A percentile compares a stretch with the other conserved stretches of the same genome.
phyloP scores from a whole-genome alignment of 2,888 invertebrate species.

The Cyclophora albipunctata region DNA sequence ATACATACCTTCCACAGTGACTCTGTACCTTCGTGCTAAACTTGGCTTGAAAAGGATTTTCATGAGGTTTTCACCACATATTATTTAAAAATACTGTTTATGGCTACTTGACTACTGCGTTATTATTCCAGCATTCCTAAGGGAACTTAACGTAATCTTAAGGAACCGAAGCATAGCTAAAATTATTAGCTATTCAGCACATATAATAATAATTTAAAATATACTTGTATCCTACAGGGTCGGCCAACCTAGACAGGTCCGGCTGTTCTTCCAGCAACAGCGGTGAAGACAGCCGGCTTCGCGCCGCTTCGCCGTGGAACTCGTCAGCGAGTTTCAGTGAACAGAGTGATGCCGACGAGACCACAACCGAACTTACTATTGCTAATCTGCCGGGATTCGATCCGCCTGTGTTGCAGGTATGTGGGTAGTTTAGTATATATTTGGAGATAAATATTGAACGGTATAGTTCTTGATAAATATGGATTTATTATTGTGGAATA shows the following conservation, averaged over 20 bases:
- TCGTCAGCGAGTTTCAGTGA: conserved; percentile 61
- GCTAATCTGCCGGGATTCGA: conserved; percentile 59
- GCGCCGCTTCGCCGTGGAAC: conserved; percentile 66
- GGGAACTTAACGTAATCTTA: no score
- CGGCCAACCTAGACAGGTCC: conserved; percentile 54
- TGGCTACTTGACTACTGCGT: no score
- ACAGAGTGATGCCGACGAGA: conserved; percentile 55
- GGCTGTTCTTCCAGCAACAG: conserved; percentile 63
- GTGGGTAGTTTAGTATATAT: not conserved
- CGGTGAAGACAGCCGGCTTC: conserved; percentile 47
- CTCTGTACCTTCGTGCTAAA: no score
- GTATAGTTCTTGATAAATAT: no score
- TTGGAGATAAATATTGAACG: not conserved
- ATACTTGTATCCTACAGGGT: conserved; percentile 29
- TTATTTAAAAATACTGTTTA: no score
- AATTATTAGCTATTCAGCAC: not conserved
- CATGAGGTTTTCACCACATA: no score
- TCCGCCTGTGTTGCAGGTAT: conserved; percentile 47
- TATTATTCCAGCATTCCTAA: no score
- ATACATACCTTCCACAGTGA: no score
- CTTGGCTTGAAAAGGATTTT: no score
- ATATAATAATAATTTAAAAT: no score
- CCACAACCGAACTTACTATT: conserved; percentile 55
- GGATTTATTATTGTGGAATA: no score
- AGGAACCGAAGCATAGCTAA: no score